Percentiles rank a stretch among this genome's conserved stretches.
These are phyloP conservation scores for Sminthurinus aureus DNA, from an alignment of 2,888 invertebrate genomes.

Conservation along the genomic window DNA sequence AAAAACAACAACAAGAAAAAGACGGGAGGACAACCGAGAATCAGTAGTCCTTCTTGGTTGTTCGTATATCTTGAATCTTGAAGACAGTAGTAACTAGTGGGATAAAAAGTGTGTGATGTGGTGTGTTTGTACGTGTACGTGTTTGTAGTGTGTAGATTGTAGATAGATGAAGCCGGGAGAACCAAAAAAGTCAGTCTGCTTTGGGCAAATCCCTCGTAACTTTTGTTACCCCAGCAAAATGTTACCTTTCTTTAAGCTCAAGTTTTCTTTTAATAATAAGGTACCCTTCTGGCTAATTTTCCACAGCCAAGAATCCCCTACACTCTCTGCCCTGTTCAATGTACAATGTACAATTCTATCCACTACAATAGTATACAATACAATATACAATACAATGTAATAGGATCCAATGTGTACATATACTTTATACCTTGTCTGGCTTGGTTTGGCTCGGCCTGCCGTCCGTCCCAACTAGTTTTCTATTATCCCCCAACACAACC, in stretches of 20 bases:
- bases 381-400: neutral
- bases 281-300: constrained; percentile 53
- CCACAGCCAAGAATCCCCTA: constrained; percentile 43
- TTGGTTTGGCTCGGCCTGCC: neutral
- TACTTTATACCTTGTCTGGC: constrained; percentile 1
- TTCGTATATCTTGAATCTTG: too few species aligned
- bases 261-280: constrained; percentile 53
- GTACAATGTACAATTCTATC: constrained; percentile 8
- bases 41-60: too few species aligned
- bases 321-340: constrained; percentile 17
- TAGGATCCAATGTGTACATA: neutral
- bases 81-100: neutral
- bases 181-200: constrained; percentile 52
- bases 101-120: neutral
- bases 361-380: too few species aligned
- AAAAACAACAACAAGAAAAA: too few species aligned
- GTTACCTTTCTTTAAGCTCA: constrained; percentile 51
- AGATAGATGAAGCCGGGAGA: constrained; percentile 47
- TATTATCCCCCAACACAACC: constrained; percentile 28
- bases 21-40: too few species aligned
- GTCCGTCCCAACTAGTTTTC: constrained; percentile 40
- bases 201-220: constrained; percentile 51
- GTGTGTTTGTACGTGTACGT: neutral
- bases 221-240: constrained; percentile 49
- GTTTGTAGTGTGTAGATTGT: neutral